Evolutionary conservation across 2,888 invertebrate genomes (phyloP).

Genomic region (Pyralis farinalis): DNA sequence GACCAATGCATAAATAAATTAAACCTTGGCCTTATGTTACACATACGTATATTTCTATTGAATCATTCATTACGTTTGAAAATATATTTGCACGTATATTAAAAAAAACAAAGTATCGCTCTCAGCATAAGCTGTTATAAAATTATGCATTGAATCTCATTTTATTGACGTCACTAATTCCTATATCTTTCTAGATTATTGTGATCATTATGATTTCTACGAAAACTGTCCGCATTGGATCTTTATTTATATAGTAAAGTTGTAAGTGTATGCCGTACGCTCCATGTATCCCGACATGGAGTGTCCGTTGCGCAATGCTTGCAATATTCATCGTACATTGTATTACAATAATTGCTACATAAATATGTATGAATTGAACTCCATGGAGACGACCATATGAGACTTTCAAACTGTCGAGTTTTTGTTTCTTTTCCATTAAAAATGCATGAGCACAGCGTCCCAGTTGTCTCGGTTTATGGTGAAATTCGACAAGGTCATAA

Average conservation of each 20-base stretch:
- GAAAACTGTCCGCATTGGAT: neutral
- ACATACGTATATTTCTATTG: too few species aligned
- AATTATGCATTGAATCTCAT: neutral
- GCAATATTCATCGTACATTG: conserved; percentile 67
- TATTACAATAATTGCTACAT: conserved; percentile 69
- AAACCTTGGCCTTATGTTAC: too few species aligned
- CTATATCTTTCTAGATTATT: neutral
- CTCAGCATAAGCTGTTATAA: too few species aligned
- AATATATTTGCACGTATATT: too few species aligned
- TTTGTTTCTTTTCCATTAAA: conserved; percentile 63
- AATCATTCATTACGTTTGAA: too few species aligned
- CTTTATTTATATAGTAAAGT: neutral
- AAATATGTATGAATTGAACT: conserved; percentile 69
- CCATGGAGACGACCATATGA: conserved; percentile 50
- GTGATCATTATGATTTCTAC: neutral
- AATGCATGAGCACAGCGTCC: conserved; percentile 52
- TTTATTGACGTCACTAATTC: neutral
- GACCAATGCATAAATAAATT: too few species aligned
- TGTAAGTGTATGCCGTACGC: neutral
- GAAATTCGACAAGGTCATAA: conserved; percentile 39
- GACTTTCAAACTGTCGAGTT: conserved; percentile 62
- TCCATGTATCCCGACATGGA: conserved; percentile 27
- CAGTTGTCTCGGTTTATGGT: conserved; percentile 30
- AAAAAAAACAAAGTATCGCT: too few species aligned
- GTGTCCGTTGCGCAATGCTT: conserved; percentile 47